Conservation (phyloP, 2,888 invertebrate species). For the Rotaria macrura region DNA sequence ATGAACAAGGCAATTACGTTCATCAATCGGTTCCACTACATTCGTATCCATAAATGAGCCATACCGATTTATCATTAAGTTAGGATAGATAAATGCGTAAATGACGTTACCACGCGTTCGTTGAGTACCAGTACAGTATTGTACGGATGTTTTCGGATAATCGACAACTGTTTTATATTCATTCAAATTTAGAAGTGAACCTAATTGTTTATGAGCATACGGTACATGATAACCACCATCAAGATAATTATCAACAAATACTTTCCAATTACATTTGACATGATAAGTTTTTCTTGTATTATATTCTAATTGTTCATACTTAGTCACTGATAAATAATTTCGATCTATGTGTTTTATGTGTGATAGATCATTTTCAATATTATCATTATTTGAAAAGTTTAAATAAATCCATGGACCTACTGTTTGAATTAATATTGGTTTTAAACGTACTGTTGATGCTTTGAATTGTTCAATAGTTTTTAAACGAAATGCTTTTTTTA, state of each 20-base stretch:
- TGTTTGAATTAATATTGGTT: background rate
- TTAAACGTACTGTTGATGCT: background rate
- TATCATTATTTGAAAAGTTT: background rate
- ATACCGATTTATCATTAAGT: slow-evolving; percentile 23
- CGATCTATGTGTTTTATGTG: background rate
- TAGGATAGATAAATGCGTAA: slow-evolving; percentile 12
- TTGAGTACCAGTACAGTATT: background rate
- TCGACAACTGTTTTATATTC: background rate
- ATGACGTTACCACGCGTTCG: background rate
- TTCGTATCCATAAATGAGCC: slow-evolving; percentile 21
- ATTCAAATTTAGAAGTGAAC: background rate
- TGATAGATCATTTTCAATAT: background rate
- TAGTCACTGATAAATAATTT: background rate
- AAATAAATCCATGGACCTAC: slow-evolving; percentile 11
- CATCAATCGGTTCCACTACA: background rate
- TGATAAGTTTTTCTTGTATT: background rate
- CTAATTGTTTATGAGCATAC: background rate
- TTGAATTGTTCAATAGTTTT: slow-evolving; percentile 21
- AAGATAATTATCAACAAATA: slow-evolving; percentile 22
- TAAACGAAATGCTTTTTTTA: slow-evolving; percentile 7
- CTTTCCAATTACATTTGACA: slow-evolving; percentile 24
- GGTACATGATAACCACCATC: slow-evolving; percentile 29
- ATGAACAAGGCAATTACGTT: slow-evolving; percentile 9
- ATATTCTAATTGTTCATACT: background rate
- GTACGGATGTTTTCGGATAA: background rate